Evolutionary conservation across 2,888 invertebrate genomes (phyloP).

Genomic region (Harmothoe impar): DNA sequence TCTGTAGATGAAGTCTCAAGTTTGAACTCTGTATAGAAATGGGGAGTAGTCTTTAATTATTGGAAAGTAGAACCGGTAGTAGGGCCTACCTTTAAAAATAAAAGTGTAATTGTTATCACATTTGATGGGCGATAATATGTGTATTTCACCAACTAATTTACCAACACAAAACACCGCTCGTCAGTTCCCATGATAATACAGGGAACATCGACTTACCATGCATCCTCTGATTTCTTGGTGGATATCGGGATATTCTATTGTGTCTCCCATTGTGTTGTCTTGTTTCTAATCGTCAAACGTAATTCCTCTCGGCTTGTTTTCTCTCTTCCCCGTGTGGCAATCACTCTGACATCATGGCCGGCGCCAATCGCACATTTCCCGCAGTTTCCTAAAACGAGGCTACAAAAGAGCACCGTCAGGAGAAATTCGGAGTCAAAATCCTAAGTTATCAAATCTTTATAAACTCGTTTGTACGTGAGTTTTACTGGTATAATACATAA

Average conservation of each 20-base stretch:
- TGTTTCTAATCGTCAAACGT: too few relatives aligned
- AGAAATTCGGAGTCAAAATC: not conserved
- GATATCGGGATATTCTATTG: constrained; percentile 91
- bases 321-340: not conserved
- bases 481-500: too few relatives aligned
- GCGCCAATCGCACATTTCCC: constrained; percentile 44
- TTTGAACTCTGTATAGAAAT: too few relatives aligned
- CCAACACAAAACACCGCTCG: constrained; percentile 17
- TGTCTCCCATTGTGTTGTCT: constrained; percentile 85
- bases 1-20: too few relatives aligned
- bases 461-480: too few relatives aligned
- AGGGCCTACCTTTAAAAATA: too few relatives aligned
- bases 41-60: too few relatives aligned
- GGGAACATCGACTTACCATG: constrained; percentile 86
- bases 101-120: not conserved
- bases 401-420: not conserved
- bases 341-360: not conserved
- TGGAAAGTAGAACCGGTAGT: too few relatives aligned
- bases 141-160: not conserved
- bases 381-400: constrained; percentile 49
- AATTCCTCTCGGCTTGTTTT: not conserved
- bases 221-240: constrained; percentile 84
- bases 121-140: constrained; percentile 6
- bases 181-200: not conserved
- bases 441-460: not conserved